Base-by-base conservation (phyloP, 1,140 invertebrate species). In the Drosophila teissieri region DNA sequence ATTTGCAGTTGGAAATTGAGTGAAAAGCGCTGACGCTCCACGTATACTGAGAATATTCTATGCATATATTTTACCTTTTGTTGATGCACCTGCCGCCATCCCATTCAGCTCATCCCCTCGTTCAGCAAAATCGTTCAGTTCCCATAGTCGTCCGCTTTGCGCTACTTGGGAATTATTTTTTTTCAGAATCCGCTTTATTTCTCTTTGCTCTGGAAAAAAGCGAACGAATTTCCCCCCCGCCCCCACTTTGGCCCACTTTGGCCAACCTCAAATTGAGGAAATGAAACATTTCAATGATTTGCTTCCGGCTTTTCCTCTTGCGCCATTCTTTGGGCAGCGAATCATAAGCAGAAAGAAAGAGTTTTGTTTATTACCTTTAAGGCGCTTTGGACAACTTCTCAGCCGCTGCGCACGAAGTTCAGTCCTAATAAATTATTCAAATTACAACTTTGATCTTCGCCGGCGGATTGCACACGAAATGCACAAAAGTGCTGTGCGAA, bases 251-350 rank as follows among this genome's bases (percentile, higher is more conserved):
- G 42, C 62, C 51, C 36, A 39, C 58, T 53, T 48, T 42, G 40
- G 42, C 48, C 76, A 37, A 63, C 76, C 73, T 52, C 77, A 72
- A 83, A 79, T 81, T 79, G 78, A 88, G 84, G 84, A 88, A 88
- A 89, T 89, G 84, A 79, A 78, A 78, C 68, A 84, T 89, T 88
- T 88, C 73, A 88, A 89, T 88, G 84, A 84, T 84, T 89, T 64
- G 78, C 77, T 84, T 88, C 84, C 80, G 84, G 80, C 68, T 63
- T 64, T 81, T 55, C 40, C 52, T 31, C 31, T 62, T 70, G 15
- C 12, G 45, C 52, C 51, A 17, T 11, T 55, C 55, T 31, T 37
- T 24, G 36, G 34, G n/a, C 42, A 53, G 17, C 27, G 53, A 48
- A 42, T 75, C 52, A 54, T 62, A 63, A 49, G 49, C 70, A 73